phyloP scores from a whole-genome alignment of 2,113 vertebrate species.

The Actenoides hombroni region DNA sequence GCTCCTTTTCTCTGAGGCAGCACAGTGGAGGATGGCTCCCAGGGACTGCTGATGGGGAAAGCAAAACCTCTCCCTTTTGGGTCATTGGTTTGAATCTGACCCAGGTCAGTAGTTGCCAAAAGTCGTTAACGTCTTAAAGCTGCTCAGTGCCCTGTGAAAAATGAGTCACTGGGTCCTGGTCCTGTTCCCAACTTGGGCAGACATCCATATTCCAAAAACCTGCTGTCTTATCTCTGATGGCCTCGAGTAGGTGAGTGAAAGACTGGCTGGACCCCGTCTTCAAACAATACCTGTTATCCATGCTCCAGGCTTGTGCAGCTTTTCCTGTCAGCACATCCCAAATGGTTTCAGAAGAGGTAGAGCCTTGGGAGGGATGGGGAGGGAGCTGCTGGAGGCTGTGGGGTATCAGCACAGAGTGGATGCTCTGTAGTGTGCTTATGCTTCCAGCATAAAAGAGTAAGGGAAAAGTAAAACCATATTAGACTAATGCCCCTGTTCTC shows the following conservation, averaged over 20 bases:
- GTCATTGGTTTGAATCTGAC: background rate
- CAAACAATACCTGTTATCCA: fast-evolving
- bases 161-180: background rate
- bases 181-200: background rate
- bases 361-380: background rate
- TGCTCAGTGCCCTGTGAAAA: constrained; percentile 27
- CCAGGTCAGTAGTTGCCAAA: constrained; percentile 15
- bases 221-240: background rate
- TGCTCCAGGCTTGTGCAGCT: background rate
- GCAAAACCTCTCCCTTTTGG: constrained; percentile 4
- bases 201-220: background rate
- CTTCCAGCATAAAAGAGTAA: background rate
- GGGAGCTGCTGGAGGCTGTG: background rate
- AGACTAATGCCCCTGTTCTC: background rate
- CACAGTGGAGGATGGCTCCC: background rate
- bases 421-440: background rate
- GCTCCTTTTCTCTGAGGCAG: background rate
- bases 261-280: background rate
- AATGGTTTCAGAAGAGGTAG: fast-evolving
- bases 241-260: background rate
- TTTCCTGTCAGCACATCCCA: background rate
- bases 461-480: background rate
- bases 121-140: background rate
- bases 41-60: background rate
- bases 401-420: fast-evolving